phyloP scores from a whole-genome alignment of 2,888 invertebrate species.

The Chrysolina haemoptera region DNA sequence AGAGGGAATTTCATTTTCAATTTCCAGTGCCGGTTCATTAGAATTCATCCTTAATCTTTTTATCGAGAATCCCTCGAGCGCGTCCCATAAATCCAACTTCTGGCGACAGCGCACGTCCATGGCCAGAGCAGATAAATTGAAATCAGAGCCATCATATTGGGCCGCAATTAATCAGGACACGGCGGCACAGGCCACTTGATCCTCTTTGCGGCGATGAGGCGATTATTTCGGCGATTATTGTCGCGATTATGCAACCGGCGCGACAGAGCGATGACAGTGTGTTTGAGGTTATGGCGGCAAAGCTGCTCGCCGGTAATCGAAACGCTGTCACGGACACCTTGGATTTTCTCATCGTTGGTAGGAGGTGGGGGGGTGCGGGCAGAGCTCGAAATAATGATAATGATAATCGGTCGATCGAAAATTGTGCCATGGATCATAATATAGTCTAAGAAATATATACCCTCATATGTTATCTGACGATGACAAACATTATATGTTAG shows the following conservation, averaged over 20 bases:
- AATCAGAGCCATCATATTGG: slow-evolving; percentile 64
- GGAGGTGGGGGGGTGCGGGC: neutral
- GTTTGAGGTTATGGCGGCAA: slow-evolving; percentile 45
- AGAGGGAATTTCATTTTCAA: neutral
- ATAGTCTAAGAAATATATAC: too few species aligned
- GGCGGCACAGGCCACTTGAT: slow-evolving; percentile 56
- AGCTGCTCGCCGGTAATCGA: slow-evolving; percentile 49
- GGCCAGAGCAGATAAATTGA: slow-evolving; percentile 57
- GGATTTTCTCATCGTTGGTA: slow-evolving; percentile 3
- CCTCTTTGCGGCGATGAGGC: slow-evolving; percentile 61
- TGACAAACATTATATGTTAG: too few species aligned
- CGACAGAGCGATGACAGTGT: slow-evolving; percentile 47
- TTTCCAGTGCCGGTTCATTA: neutral
- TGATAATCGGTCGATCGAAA: too few species aligned
- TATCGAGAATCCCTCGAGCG: slow-evolving; percentile 5
- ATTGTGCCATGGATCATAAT: too few species aligned
- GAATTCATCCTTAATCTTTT: slow-evolving; percentile 25
- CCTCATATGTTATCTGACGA: too few species aligned
- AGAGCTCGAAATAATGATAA: too few species aligned
- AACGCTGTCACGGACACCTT: slow-evolving; percentile 33
- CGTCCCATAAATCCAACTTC: slow-evolving; percentile 45
- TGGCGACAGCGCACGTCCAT: slow-evolving; percentile 39
- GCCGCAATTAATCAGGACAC: slow-evolving; percentile 62
- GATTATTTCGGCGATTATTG: slow-evolving; percentile 57
- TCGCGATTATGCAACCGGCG: slow-evolving; percentile 52